Evolutionary conservation across 2,888 invertebrate species (phyloP), one percentile per base, ranked within the genome.

Genomic region (Cryptocephalus primarius): DNA sequence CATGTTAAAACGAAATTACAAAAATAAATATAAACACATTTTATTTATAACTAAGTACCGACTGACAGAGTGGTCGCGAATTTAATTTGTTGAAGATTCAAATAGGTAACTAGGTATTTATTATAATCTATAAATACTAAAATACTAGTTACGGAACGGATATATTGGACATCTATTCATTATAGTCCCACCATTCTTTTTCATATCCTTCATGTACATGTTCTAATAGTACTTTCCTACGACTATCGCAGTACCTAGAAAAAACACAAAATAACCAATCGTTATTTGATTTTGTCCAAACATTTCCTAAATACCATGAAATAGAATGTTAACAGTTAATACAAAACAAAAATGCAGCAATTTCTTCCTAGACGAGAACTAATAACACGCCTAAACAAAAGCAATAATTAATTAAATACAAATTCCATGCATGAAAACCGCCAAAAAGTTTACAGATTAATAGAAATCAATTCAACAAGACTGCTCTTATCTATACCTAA

Each of bases 201-300:
- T 97, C 97, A 71, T 96, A 95, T 53, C 97, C 97, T 77, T 99
- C 97, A 70, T 94, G 90, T 44, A 97, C 97, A 72, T 99, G 97
- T 70, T 94, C 93, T 63, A 97, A 75, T 57, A 99, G 77, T 55
- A 92, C 94, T 75, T 92, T 90, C 61, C 97, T 83, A 63, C 99
- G 83, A 70, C 89, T 91, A 74, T 97, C 96, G 76, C 97, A 99
- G 73, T 99, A 99, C 77, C 96, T 95, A 73, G 40, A 72, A 22
- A 22, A 22, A 22, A 22, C 2, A 22, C 22, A 22, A 22, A 22
- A 22, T 22, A 4, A 22, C 22, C 22, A 22, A 22, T 22, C 22
- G 6, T 4, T 6, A 6, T 22, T 22, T 22, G 6, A 22, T 22
- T 22, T 22, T 6, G 6, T 4, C 6, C 6, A 22, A 22, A 22